Percentiles rank a stretch among this genome's conserved stretches.
These are phyloP conservation scores for Trissolcus japonicus DNA, from an alignment of 2,888 invertebrate genomes.

Conservation along the genomic window DNA sequence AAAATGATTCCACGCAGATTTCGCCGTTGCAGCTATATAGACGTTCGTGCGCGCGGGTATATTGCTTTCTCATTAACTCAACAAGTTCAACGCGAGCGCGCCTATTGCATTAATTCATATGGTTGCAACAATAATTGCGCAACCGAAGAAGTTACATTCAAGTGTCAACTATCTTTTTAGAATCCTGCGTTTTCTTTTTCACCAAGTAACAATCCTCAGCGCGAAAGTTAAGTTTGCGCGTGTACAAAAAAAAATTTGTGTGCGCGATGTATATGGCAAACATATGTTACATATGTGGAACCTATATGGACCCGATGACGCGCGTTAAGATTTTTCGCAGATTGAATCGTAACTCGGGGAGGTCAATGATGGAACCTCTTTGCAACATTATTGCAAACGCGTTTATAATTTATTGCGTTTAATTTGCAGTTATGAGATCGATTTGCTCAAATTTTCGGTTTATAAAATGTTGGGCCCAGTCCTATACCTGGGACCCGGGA, in stretches of 20 bases:
- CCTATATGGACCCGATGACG: too few relatives aligned
- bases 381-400: conserved; percentile 33
- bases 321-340: too few relatives aligned
- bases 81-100: conserved; percentile 17
- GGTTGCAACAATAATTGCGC: conserved; percentile 1
- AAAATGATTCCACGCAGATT: conserved; percentile 32
- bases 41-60: conserved; percentile 15
- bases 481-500: conserved; percentile 46
- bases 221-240: too few relatives aligned
- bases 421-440: conserved; percentile 40
- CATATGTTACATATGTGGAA: too few relatives aligned
- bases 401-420: conserved; percentile 37
- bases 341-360: too few relatives aligned
- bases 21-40: conserved; percentile 18
- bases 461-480: conserved; percentile 38
- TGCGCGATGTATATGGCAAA: too few relatives aligned
- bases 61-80: conserved; percentile 20
- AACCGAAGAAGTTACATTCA: conserved; percentile 2
- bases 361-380: neutral
- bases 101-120: conserved; percentile 1
- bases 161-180: too few relatives aligned
- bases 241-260: conserved; percentile 5
- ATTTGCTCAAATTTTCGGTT: conserved; percentile 29
- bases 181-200: conserved; percentile 3
- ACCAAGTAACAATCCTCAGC: too few relatives aligned